Evolutionary conservation across 2,113 vertebrate genomes (phyloP).

Genomic region (Cyanoderma ruficeps): DNA sequence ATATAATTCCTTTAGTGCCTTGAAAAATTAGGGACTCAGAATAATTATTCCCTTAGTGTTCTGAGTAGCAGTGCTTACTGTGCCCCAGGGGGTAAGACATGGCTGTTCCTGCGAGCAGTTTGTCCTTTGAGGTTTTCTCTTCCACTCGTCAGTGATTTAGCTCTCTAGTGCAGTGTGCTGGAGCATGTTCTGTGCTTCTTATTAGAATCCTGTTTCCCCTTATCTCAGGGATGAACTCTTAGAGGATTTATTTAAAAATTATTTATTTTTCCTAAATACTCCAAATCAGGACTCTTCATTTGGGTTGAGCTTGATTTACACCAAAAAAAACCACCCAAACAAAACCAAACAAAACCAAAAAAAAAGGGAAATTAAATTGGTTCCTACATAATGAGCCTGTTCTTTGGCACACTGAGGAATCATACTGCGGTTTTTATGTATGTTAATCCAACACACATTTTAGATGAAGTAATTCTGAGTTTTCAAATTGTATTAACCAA

Average conservation of each 20-base stretch:
- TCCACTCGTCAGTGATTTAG: neutral
- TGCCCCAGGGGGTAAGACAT: neutral
- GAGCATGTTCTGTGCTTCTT: neutral
- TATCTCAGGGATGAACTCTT: neutral
- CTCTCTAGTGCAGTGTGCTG: neutral
- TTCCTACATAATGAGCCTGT: neutral
- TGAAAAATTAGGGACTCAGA: neutral
- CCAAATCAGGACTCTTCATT: neutral
- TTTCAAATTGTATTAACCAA: slow-evolving; percentile 42
- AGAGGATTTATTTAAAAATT: neutral
- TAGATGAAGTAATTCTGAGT: slow-evolving; percentile 18
- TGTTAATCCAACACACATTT: slow-evolving; percentile 1
- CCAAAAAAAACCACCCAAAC: neutral
- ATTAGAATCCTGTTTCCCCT: neutral
- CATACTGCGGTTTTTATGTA: neutral
- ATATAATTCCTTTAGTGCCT: neutral
- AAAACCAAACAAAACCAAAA: neutral
- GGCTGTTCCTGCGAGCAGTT: neutral
- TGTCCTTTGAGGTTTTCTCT: neutral
- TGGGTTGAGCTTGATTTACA: neutral
- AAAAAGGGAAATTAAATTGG: neutral
- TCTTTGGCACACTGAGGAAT: neutral
- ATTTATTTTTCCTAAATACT: neutral
- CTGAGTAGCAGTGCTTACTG: neutral
- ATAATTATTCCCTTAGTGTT: neutral